Conservation (phyloP, 1,140 invertebrate genomes). For the Portunus trituberculatus region DNA sequence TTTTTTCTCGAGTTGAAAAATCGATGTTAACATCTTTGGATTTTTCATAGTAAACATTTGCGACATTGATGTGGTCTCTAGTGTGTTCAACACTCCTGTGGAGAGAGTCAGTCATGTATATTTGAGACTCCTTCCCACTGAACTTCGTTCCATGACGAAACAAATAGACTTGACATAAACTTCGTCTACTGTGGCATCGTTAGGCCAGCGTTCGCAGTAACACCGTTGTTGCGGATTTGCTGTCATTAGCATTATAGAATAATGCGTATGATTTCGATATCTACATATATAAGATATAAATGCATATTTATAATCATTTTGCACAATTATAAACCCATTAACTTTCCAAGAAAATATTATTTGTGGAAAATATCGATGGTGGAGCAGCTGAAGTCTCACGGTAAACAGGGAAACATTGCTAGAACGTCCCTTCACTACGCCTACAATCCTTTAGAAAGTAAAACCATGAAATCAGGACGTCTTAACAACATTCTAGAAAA, state of each 20-base stretch:
- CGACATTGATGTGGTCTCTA: not conserved
- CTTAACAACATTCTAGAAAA: too few relatives aligned
- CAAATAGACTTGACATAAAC: conserved; percentile 51
- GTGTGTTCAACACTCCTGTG: not conserved
- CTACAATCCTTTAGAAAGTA: not conserved
- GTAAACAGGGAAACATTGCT: conserved; percentile 64
- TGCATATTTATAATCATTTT: not conserved
- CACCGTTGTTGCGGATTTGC: conserved; percentile 51
- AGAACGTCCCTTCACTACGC: not conserved
- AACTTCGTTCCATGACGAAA: conserved; percentile 61
- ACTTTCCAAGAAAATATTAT: not conserved
- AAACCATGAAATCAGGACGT: too few relatives aligned
- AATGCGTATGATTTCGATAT: not conserved
- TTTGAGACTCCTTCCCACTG: not conserved
- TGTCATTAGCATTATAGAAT: not conserved
- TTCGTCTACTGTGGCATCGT: conserved; percentile 57
- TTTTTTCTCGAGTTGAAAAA: not conserved
- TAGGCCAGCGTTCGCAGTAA: conserved; percentile 36
- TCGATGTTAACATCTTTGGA: not conserved
- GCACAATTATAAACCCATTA: not conserved
- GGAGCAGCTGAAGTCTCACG: conserved; percentile 43
- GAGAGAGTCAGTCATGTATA: not conserved
- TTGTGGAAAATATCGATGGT: not conserved
- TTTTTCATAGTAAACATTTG: not conserved
- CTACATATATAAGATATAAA: not conserved